Percentiles rank a stretch among this genome's conserved stretches.
phyloP scores from a whole-genome alignment of 2,888 invertebrate genomes.

The Microplitis manilae region DNA sequence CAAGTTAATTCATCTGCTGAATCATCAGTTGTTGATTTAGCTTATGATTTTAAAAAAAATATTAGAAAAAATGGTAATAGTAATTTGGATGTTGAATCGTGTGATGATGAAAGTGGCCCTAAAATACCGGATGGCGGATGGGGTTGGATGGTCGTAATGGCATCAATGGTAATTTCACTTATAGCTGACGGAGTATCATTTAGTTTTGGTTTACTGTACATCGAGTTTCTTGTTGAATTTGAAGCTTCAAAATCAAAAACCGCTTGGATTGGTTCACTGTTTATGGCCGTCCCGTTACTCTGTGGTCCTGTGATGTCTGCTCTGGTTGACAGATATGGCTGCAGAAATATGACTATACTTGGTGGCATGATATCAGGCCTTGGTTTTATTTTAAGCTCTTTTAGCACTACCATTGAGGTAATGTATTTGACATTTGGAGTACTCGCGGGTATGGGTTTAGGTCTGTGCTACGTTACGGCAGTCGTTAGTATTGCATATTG shows the following conservation, averaged over 20 bases:
- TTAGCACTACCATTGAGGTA: slow-evolving; percentile 81
- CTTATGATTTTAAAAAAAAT: neutral
- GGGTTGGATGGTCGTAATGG: slow-evolving; percentile 92
- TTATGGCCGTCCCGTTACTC: slow-evolving; percentile 90
- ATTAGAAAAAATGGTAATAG: neutral
- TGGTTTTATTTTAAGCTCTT: slow-evolving; percentile 84
- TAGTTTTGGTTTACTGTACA: slow-evolving; percentile 91
- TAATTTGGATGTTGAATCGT: neutral
- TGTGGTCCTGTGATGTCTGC: slow-evolving; percentile 89
- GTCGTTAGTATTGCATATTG: slow-evolving; percentile 94
- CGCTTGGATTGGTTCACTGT: slow-evolving; percentile 91
- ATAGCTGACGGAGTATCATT: slow-evolving; percentile 95
- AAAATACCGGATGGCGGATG: slow-evolving; percentile 87
- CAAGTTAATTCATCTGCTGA: slow-evolving; percentile 15
- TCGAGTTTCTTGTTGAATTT: slow-evolving; percentile 87
- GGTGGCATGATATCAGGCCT: slow-evolving; percentile 82
- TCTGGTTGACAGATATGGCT: slow-evolving; percentile 89
- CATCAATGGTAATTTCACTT: slow-evolving; percentile 88
- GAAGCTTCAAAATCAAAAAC: slow-evolving; percentile 87
- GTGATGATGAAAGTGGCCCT: slow-evolving; percentile 58
- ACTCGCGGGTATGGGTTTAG: slow-evolving; percentile 87
- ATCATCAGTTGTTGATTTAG: neutral
- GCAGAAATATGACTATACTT: slow-evolving; percentile 82
- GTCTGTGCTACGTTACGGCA: slow-evolving; percentile 89
- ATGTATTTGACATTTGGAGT: slow-evolving; percentile 90